Evolutionary conservation across 2,888 invertebrate genomes (phyloP).

Genomic region (Hypomecis atomaria): DNA sequence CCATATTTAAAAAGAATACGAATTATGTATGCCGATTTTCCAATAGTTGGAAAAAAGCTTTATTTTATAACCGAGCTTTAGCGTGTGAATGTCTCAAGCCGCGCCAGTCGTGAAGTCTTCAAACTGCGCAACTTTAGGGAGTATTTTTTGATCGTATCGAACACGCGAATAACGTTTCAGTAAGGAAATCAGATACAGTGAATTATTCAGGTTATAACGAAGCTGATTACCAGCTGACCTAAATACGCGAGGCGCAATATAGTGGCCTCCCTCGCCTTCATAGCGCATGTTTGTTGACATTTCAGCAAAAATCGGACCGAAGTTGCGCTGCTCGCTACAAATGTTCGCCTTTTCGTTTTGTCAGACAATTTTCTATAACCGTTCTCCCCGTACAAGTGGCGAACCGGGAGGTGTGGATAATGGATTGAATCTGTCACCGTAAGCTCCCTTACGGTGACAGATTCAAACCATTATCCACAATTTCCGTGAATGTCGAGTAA

Average conservation of each 20-base stretch:
- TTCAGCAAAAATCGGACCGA: constrained; percentile 29
- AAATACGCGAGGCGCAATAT: constrained; percentile 56
- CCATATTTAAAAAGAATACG: constrained; percentile 30
- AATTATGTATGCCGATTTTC: constrained; percentile 33
- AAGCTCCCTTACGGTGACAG: constrained; percentile 15
- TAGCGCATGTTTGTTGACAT: constrained; percentile 42
- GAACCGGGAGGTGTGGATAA: too few species aligned
- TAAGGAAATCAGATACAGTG: constrained; percentile 57
- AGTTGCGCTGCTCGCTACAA: constrained; percentile 21
- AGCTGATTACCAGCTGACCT: constrained; percentile 70
- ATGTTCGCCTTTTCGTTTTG: constrained; percentile 17
- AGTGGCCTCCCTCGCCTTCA: constrained; percentile 47
- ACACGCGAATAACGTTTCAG: constrained; percentile 50
- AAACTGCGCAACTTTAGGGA: constrained; percentile 24
- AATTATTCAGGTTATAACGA: constrained; percentile 67
- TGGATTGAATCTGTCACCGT: too few species aligned
- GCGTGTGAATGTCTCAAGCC: constrained; percentile 21
- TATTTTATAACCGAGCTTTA: constrained; percentile 30
- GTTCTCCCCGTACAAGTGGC: neutral
- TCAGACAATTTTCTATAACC: constrained; percentile 7
- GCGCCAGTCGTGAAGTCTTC: constrained; percentile 26
- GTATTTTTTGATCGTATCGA: constrained; percentile 43
- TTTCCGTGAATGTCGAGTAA: constrained; percentile 28
- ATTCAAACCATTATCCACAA: constrained; percentile 32
- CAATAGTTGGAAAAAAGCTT: constrained; percentile 24